These are phyloP conservation scores for Plebejus argus DNA, from an alignment of 2,888 invertebrate genomes.

Conservation along the genomic window DNA sequence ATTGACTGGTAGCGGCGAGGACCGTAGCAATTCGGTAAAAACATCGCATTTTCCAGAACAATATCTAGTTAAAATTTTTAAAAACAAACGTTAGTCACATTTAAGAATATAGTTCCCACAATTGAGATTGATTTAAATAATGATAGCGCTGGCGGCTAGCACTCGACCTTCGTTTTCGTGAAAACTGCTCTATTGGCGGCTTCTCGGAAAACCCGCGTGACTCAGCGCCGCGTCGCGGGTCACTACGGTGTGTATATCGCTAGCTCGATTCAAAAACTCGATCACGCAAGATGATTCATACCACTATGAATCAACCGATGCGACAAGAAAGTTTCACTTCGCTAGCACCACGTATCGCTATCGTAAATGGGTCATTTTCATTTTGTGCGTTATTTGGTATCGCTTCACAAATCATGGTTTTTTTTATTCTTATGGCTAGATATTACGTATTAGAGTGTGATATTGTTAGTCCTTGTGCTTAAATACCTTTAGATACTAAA, in stretches of 20 bases:
- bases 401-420: no score
- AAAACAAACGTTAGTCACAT: slow-evolving; percentile 36
- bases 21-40: not conserved
- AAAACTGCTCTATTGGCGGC: slow-evolving; percentile 65
- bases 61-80: not conserved
- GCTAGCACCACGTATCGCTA: slow-evolving; percentile 35
- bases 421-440: no score
- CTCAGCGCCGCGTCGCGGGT: slow-evolving; percentile 73
- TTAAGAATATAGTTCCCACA: slow-evolving; percentile 35
- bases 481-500: no score
- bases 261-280: slow-evolving; percentile 78
- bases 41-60: not conserved
- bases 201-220: slow-evolving; percentile 80
- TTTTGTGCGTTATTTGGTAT: no score
- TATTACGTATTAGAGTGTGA: no score
- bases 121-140: slow-evolving; percentile 38
- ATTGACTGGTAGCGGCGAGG: not conserved
- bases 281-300: slow-evolving; percentile 76
- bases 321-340: slow-evolving; percentile 60
- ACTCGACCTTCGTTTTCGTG: slow-evolving; percentile 73
- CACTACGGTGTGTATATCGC: slow-evolving; percentile 72
- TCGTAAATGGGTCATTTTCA: no score
- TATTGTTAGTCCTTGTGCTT: no score
- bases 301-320: slow-evolving; percentile 69
- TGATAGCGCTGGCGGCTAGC: slow-evolving; percentile 40